Evolutionary conservation across 2,113 vertebrate genomes (phyloP), one percentile per base, ranked within the genome.

Genomic region (Zapornia atra): DNA sequence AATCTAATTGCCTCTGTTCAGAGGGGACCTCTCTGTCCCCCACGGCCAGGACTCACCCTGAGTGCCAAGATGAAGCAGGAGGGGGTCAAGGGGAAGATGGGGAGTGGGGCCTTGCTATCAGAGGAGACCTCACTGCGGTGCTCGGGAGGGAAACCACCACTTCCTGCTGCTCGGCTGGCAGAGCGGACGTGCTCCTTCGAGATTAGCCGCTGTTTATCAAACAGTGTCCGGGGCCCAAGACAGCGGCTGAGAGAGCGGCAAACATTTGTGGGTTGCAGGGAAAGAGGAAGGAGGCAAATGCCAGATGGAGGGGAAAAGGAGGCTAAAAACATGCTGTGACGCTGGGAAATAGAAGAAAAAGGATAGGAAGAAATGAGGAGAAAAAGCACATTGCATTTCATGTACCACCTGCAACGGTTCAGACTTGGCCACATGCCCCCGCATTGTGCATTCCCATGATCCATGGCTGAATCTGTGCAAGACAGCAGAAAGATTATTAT

Each of bases 271-370:
- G 88, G 76, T 36, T 96, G 48, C 64, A 53, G 59, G n/a, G 53
- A 89, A 95, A 92, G 80, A 71, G 72, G 86, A 94, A 75, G 82
- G n/a, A 92, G 65, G 57, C 29, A 81, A 81, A 82, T 22, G 29
- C 21, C 77, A 96, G 83, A 71, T 87, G 69, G 72, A 92, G 42
- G 11, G 33, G 64, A 28, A 78, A 82, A 81, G 8, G 16, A 63
- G n/a, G 28, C 36, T 81, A 36, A 66, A 81, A 48, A 64, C 26
- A 21, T 24, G 33, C 12, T 73, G 26, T 19, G 50, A 9, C 53
- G 56, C 31, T 88, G 72, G 51, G 76, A 86, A 88, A 84, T 28
- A n/a, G 26, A 86, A 80, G 73, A 93, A 64, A 63, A 54, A 7
- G 26, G 5, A 63, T 15, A 31, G 24, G n/a, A 71, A 70, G 36